A percentile compares a stretch with the other conserved stretches of the same genome.
Evolutionary conservation across 2,113 vertebrate species (phyloP).

Genomic region (Arvicanthis niloticus): DNA sequence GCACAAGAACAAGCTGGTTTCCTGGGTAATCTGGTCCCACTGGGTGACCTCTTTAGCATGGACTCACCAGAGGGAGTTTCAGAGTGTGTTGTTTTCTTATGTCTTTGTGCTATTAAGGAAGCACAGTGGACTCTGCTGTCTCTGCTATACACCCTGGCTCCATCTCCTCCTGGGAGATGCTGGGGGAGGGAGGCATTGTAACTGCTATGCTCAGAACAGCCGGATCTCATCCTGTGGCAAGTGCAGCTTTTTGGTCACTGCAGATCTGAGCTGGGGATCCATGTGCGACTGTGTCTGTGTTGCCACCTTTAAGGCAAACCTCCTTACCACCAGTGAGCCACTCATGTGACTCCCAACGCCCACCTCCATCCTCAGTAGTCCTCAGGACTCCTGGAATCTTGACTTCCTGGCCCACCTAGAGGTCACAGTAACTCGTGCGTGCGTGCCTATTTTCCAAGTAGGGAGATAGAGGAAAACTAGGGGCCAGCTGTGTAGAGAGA

Average conservation of each 20-base stretch:
- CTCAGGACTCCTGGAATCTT: no score
- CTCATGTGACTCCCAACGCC: rapidly evolving
- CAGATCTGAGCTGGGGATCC: not conserved
- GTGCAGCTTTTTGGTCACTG: not conserved
- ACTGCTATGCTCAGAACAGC: not conserved
- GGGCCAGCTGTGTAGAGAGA: not conserved
- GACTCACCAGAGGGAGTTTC: not conserved
- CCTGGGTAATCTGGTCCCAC: not conserved
- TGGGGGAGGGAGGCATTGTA: not conserved
- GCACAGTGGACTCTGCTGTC: rapidly evolving
- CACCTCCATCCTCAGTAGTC: rapidly evolving
- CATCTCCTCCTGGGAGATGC: not conserved
- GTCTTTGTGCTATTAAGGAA: not conserved
- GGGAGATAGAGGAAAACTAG: not conserved
- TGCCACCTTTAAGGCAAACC: rapidly evolving
- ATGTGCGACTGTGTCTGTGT: not conserved
- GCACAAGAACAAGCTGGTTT: rapidly evolving
- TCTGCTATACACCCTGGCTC: not conserved
- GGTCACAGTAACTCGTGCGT: not conserved
- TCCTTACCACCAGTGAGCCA: rapidly evolving
- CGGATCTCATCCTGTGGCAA: not conserved
- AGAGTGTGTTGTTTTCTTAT: not conserved
- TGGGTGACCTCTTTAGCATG: not conserved
- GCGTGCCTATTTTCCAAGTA: not conserved
- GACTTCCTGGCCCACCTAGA: not conserved